Evolutionary conservation across 1,140 invertebrate species (phyloP), one percentile per base, ranked within the genome.

Genomic region (Drosophila teissieri): DNA sequence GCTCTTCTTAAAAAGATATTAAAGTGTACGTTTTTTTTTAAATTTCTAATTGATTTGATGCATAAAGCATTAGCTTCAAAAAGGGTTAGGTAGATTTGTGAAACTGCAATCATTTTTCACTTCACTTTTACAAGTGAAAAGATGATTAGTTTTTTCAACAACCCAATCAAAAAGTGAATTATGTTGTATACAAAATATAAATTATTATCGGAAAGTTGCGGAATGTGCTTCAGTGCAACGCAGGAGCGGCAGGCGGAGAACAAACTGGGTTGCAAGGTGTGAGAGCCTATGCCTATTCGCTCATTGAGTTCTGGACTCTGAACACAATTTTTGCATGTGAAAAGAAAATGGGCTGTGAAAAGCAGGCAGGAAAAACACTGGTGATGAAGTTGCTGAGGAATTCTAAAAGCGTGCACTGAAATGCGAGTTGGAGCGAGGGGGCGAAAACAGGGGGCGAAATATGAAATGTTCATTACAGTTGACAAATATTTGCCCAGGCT

Each of bases 401-500:
- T 72, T 70, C 52, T 72, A 70, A 72, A 40, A 68, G 40, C 48
- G 31, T 61, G 22, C 24, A 46, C 22, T 17, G 60, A 53, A 42
- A 24, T 53, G 63, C 39, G 34, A 42, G 54, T 8, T 24, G 54
- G 4, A 27, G 39, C 44, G 36, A 39, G 17, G 22, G 19, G 34
- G 39, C n/a, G 6, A n/a, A 7, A 10, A 4, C 37, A 11, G 61
- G 67, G 58, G 78, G 53, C 76, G 67, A 86, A 88, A 88, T 89
- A 90, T 89, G 84, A 89, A 89, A 90, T 90, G 85, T 89, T 89
- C 84, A 89, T 89, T 89, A 89, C 84, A 89, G 85, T 90, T 89
- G 84, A 84, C 85, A 89, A 89, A 89, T 89, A 89, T 89, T 89
- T 89, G 69, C 84, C 55, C 65, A 73, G 61, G 75, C 82, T 79